A percentile compares a stretch with the other conserved stretches of the same genome.
Conservation (phyloP, 2,888 invertebrate genomes). For the Drosophila mettleri region DNA sequence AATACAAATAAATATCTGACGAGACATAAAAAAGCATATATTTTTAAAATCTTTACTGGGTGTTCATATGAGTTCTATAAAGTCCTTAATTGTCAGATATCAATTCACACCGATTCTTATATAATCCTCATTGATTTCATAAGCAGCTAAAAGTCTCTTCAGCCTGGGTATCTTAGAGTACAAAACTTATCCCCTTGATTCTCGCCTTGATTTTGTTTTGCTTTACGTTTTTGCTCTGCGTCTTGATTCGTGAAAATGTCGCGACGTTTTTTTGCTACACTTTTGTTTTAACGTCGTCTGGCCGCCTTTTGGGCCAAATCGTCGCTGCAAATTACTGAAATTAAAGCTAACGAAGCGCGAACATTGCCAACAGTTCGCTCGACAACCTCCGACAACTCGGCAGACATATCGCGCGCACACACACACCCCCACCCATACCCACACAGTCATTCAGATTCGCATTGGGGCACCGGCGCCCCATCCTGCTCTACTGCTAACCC, state of each 20-base stretch:
- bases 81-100: no score
- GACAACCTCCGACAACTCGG: constrained; percentile 49
- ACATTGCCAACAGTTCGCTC: constrained; percentile 74
- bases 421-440: not conserved
- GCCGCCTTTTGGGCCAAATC: constrained; percentile 57
- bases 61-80: no score
- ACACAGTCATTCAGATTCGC: not conserved
- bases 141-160: not conserved
- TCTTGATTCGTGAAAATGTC: constrained; percentile 74
- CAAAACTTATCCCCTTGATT: not conserved
- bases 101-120: no score
- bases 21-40: no score
- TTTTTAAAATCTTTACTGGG: no score
- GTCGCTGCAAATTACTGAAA: constrained; percentile 78
- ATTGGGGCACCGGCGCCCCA: constrained; percentile 5
- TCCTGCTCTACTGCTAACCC: not conserved
- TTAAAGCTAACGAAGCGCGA: constrained; percentile 83
- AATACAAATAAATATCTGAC: no score
- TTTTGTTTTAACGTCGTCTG: constrained; percentile 66
- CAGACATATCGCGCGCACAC: constrained; percentile 55
- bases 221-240: constrained; percentile 43
- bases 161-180: constrained; percentile 13
- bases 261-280: constrained; percentile 36
- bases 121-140: not conserved
- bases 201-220: not conserved